phyloP scores from a whole-genome alignment of 2,797 vertebrate species.

The Chiroxiphia lanceolata region DNA sequence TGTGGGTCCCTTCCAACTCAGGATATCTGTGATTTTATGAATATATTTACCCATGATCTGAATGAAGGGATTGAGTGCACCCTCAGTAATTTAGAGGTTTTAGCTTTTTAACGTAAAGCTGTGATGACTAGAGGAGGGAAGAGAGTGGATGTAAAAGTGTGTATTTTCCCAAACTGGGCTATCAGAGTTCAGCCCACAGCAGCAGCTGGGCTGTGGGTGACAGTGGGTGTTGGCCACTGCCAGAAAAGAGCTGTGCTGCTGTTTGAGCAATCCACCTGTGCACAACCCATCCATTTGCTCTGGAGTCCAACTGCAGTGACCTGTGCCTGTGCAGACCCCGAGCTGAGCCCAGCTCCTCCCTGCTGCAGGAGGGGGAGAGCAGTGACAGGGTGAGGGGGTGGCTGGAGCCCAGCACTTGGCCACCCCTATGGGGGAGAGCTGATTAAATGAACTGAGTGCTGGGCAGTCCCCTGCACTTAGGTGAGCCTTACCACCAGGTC shows the following conservation, averaged over 20 bases:
- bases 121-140: background rate
- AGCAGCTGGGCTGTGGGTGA: background rate
- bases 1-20: background rate
- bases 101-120: background rate
- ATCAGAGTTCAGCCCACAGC: background rate
- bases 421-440: background rate
- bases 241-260: background rate
- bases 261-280: background rate
- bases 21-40: background rate
- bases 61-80: background rate
- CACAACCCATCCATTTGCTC: background rate
- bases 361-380: background rate
- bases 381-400: too few relatives aligned
- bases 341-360: background rate
- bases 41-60: background rate
- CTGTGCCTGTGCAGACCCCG: background rate
- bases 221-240: accelerated
- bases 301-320: background rate
- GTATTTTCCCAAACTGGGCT: background rate
- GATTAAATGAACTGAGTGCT: accelerated
- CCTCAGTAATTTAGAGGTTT: background rate
- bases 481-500: background rate
- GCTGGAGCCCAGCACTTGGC: background rate
- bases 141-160: background rate
- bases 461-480: background rate